Base-by-base conservation (phyloP, 2,113 vertebrate genomes). In the Archilochus colubris region DNA sequence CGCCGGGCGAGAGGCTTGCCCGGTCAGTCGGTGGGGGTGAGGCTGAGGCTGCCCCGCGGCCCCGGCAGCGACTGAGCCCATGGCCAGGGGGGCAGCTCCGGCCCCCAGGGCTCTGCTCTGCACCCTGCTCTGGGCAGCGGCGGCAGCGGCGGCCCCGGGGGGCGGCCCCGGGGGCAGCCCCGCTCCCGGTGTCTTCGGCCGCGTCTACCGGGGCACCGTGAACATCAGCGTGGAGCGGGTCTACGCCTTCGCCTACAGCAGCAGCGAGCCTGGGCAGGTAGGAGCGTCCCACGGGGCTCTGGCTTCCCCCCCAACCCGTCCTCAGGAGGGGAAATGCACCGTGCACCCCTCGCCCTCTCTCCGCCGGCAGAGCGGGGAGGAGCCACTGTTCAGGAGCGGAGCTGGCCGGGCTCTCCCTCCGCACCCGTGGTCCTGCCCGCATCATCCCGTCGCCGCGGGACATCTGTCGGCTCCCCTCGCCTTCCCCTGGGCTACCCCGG, bases 171-270 rank as follows among this genome's bases (percentile, higher is more conserved):
- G 38, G 50, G 78, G 63, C 15, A 33, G 12, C 14, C 66, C 44
- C 61, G 18, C 3, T 9, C 74, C 96, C 24, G 96, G 94, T 4
- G 84, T 96, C 25, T 98, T 98, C 53, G 97, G 96, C 46, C 97
- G 43, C 12, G 33, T 97, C 75, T 98, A 98, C 97, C 86, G 79
- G 53, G 98, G 98, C 3, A 53, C 86, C 33, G 98, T 98, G 89
- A 97, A 83, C 74, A 86, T 97, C 82, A 96, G 92, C 95, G 86
- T 94, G 3, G 98, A 98, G 91, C 95, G 91, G 64, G 94, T 98
- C 73, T 98, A 98, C 87, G 77, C 97, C 78, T 98, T 98, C 95
- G 97, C 96, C 86, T 97, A 98, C 97, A 97, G 97, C 97, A 97
- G 97, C 94, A 95, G 96, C 86, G 80, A 90, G 80, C 97, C 97